Evolutionary conservation across 2,797 vertebrate genomes (phyloP), one percentile per base, ranked within the genome.

Genomic region (Malacoraja senta): DNA sequence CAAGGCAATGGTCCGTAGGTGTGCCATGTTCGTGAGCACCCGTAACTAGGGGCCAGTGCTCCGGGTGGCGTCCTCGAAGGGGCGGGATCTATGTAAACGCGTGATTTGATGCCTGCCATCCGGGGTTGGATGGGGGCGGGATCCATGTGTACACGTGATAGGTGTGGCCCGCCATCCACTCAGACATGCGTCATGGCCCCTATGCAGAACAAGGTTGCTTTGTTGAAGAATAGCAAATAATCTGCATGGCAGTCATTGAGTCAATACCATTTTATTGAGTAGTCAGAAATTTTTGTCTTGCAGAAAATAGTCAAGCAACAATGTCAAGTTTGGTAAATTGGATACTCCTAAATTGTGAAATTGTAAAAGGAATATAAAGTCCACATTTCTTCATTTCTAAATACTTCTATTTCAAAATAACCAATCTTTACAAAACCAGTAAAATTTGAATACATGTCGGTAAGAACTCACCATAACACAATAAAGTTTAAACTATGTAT

Each of bases 231-330:
- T 93, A 94, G n/a, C 1, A 93, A 90, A 71, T 94, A 94, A 95
- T 95, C 95, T 95, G 94, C 94, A 94, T 6, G 53, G 93, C 94
- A 94, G 29, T 32, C 90, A 74, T 38, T 38, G 38, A 38, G 38
- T 38, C 38, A 38, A 38, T 38, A 38, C 38, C 38, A 2, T 91
- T 91, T 44, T 35, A 74, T 71, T 91, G 1, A 91, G 8, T 53
- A 35, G 21, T 91, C 21, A 72, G 21, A 13, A 3, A 24, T 65
- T 32, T 29, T 26, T 38, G n/a, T 29, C 24, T 26, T 32, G 13
- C 9, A 91, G 71, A 74, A 91, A 91, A 91, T 53, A 6, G 90
- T 91, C 19, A 44, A 44, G 9, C 32, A 72, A 21, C 24, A 13
- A 26, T 38, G 68, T 24, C 35, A 91, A 44, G 35, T 38, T 24